Conservation (phyloP, 2,113 vertebrate genomes). For the Perccottus glenii region DNA sequence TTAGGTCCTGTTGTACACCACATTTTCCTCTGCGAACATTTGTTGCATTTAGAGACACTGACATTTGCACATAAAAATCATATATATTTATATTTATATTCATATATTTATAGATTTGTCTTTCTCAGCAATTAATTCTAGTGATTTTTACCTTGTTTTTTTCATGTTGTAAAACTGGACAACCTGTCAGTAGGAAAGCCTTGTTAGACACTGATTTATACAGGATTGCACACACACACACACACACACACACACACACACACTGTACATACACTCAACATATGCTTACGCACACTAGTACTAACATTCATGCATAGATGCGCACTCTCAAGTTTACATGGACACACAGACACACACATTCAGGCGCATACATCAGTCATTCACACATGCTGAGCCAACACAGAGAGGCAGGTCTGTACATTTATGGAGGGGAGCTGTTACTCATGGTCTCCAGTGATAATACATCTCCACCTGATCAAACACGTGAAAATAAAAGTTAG, state of each 20-base stretch:
- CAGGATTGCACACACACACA: slow-evolving; percentile 62
- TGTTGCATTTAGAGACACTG: slow-evolving; percentile 82
- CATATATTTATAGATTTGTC: slow-evolving; percentile 80
- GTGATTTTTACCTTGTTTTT: slow-evolving; percentile 72
- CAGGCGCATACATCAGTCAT: slow-evolving; percentile 3
- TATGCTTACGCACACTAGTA: slow-evolving; percentile 63
- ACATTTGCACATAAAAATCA: slow-evolving; percentile 87
- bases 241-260: slow-evolving; percentile 48
- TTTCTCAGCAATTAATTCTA: slow-evolving; percentile 82
- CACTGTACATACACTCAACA: slow-evolving; percentile 43
- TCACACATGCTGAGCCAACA: slow-evolving; percentile 75
- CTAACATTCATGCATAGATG: slow-evolving; percentile 52
- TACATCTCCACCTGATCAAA: slow-evolving; percentile 74
- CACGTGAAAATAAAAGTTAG: slow-evolving; percentile 72
- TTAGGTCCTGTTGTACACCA: slow-evolving; percentile 74
- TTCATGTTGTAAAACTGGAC: slow-evolving; percentile 76
- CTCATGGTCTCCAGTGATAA: slow-evolving; percentile 65
- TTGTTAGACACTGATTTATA: slow-evolving; percentile 76
- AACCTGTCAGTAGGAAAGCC: slow-evolving; percentile 75
- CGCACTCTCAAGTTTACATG: slow-evolving; percentile 22
- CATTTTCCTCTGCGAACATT: slow-evolving; percentile 71
- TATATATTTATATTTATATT: slow-evolving; percentile 81
- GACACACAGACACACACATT: slow-evolving; percentile 14
- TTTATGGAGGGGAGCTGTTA: slow-evolving; percentile 70
- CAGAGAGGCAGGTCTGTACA: slow-evolving; percentile 81